Evolutionary conservation across 2,888 invertebrate species (phyloP).

Genomic region (Noctua janthina): DNA sequence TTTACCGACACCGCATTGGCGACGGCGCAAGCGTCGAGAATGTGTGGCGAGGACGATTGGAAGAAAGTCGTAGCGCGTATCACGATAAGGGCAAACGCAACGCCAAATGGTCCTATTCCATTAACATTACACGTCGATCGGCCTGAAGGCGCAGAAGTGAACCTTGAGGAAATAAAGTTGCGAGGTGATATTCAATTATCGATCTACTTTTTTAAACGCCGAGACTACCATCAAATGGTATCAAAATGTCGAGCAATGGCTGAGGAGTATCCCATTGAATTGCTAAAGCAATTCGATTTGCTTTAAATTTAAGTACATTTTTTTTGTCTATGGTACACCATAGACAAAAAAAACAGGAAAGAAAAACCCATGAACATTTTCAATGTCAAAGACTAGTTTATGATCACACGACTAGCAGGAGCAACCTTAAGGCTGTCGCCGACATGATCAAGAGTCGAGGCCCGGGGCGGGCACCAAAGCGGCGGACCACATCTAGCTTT

Average conservation of each 20-base stretch:
- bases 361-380: background rate
- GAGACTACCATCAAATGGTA: conserved; percentile 3
- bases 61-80: conserved; percentile 24
- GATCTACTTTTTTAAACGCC: conserved; percentile 19
- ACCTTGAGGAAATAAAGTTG: background rate
- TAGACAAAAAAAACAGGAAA: too few relatives aligned
- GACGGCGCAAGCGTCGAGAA: background rate
- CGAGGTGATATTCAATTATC: conserved; percentile 11
- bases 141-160: background rate
- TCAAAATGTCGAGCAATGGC: background rate
- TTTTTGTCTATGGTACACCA: background rate
- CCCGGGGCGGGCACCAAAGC: too few relatives aligned
- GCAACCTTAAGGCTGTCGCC: background rate
- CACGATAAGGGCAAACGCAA: conserved; percentile 12
- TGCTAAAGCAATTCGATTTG: conserved; percentile 10
- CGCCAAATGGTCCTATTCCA: background rate
- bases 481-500: too few relatives aligned
- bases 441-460: too few relatives aligned
- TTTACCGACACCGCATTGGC: conserved; percentile 8
- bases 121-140: background rate
- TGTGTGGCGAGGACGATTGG: background rate
- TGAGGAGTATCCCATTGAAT: background rate
- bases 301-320: background rate
- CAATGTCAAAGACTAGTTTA: background rate
- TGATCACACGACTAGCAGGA: background rate